A percentile compares a stretch with the other conserved stretches of the same genome.
These are phyloP conservation scores for Platyrinchus mystaceus DNA, from an alignment of 2,797 vertebrate species.

Conservation along the genomic window DNA sequence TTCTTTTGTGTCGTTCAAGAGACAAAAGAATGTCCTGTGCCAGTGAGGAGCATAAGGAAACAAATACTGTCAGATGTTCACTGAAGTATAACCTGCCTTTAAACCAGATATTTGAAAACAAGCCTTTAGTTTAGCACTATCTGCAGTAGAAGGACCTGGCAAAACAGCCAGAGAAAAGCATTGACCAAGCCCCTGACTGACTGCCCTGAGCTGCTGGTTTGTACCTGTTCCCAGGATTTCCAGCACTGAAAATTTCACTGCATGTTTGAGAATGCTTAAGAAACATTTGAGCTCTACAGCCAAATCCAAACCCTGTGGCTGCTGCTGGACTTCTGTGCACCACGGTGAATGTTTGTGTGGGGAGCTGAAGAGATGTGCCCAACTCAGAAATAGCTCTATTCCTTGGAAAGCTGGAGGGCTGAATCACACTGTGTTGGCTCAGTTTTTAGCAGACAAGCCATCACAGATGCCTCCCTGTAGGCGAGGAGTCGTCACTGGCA, in stretches of 20 bases:
- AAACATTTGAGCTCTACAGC: neutral
- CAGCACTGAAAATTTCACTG: neutral
- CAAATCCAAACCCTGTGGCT: neutral
- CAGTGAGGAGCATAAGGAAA: neutral
- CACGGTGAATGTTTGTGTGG: conserved; percentile 10
- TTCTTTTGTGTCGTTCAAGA: neutral
- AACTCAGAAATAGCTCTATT: conserved; percentile 63
- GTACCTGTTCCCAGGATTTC: neutral
- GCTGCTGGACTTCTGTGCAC: neutral
- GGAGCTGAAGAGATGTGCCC: conserved; percentile 21
- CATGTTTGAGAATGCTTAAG: neutral
- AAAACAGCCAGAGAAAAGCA: neutral
- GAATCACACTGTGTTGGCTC: conserved; percentile 70
- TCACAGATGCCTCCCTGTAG: conserved; percentile 61
- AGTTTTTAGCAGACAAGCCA: conserved; percentile 60
- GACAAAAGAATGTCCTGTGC: neutral
- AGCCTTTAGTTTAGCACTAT: neutral
- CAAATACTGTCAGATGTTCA: neutral
- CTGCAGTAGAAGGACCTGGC: neutral
- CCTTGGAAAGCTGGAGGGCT: conserved; percentile 65
- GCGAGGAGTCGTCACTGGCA: conserved; percentile 43
- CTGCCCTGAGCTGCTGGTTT: neutral
- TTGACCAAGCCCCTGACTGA: neutral
- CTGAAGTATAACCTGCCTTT: neutral
- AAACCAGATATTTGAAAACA: neutral